phyloP scores from a whole-genome alignment of 2,888 invertebrate genomes.

The Rotaria magnacalcarata region DNA sequence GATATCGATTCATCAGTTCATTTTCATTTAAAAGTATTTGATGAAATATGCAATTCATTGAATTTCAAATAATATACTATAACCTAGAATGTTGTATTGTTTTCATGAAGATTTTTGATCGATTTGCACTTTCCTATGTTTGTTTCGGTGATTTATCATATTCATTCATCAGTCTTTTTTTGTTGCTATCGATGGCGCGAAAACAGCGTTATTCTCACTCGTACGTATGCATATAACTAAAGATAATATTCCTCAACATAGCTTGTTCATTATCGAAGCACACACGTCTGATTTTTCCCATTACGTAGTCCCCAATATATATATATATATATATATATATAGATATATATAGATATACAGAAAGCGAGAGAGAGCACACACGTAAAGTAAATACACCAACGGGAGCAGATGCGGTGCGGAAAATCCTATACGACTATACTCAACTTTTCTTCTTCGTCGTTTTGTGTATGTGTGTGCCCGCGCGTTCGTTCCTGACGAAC shows the following conservation, averaged over 20 bases:
- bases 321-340: no score
- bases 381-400: constrained; percentile 29
- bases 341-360: no score
- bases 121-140: neutral
- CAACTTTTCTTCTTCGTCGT: constrained; percentile 12
- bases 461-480: neutral
- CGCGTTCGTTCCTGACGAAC: constrained; percentile 18
- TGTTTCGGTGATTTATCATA: neutral
- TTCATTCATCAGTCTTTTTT: constrained; percentile 1
- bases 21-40: neutral
- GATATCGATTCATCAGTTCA: neutral
- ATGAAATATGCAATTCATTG: neutral
- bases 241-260: constrained; percentile 13
- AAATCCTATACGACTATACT: constrained; percentile 5
- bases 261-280: neutral
- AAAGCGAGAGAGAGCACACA: neutral
- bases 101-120: neutral
- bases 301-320: neutral
- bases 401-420: constrained; percentile 6
- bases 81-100: neutral
- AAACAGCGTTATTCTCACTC: neutral
- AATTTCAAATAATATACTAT: neutral
- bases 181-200: neutral
- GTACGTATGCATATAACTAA: neutral
- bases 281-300: neutral